phyloP scores from a whole-genome alignment of 2,888 invertebrate genomes.

The Drosophila buzzatii region DNA sequence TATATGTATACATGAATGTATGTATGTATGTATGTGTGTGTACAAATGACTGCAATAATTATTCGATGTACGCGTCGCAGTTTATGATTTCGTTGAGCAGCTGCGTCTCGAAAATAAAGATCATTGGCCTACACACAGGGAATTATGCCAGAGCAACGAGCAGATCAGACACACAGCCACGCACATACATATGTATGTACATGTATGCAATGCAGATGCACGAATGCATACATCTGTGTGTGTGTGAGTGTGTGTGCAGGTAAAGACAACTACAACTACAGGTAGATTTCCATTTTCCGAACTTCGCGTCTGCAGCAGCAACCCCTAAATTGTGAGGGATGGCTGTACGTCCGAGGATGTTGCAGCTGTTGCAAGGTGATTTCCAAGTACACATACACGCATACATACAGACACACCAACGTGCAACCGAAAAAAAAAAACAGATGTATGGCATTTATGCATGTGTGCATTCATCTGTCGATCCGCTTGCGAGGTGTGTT shows the following conservation, averaged over 20 bases:
- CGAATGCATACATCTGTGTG: slow-evolving; percentile 4
- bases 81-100: slow-evolving; percentile 59
- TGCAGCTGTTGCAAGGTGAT: slow-evolving; percentile 82
- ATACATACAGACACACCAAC: slow-evolving; percentile 4
- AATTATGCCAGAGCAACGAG: slow-evolving; percentile 66
- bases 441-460: slow-evolving; percentile 27
- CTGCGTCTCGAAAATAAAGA: slow-evolving; percentile 59
- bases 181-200: slow-evolving; percentile 4
- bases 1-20: not conserved
- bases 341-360: slow-evolving; percentile 58
- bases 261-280: slow-evolving; percentile 58
- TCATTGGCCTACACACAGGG: slow-evolving; percentile 70
- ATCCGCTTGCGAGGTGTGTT: slow-evolving; percentile 35
- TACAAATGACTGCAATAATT: slow-evolving; percentile 40
- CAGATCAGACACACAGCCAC: slow-evolving; percentile 48
- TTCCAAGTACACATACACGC: slow-evolving; percentile 49
- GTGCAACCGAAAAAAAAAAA: slow-evolving; percentile 25
- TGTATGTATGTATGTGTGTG: not conserved
- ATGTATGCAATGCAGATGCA: slow-evolving; percentile 16
- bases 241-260: slow-evolving; percentile 42
- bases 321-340: slow-evolving; percentile 61
- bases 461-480: slow-evolving; percentile 46
- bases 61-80: slow-evolving; percentile 54
- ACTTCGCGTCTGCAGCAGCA: slow-evolving; percentile 52
- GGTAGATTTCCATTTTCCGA: slow-evolving; percentile 63